Evolutionary conservation across 2,113 vertebrate species (phyloP).

Genomic region (Tympanuchus pallidicinctus): DNA sequence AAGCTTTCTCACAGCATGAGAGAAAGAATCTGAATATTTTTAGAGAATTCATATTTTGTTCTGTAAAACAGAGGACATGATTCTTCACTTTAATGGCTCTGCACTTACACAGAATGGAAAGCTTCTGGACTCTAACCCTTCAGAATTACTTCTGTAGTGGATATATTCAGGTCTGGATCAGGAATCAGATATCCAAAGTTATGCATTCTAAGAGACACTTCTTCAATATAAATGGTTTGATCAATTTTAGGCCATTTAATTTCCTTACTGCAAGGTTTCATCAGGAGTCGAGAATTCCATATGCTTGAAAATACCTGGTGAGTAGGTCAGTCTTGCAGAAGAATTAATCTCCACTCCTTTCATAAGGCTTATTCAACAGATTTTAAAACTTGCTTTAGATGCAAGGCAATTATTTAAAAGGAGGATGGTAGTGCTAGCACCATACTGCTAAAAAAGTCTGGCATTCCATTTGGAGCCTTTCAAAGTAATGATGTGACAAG

Average conservation of each 20-base stretch:
- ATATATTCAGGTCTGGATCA: background rate
- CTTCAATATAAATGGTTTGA: background rate
- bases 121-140: background rate
- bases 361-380: background rate
- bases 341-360: background rate
- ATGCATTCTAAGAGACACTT: background rate
- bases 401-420: background rate
- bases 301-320: background rate
- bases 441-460: background rate
- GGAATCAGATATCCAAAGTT: background rate
- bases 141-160: background rate
- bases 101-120: background rate
- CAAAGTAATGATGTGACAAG: background rate
- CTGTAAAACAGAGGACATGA: background rate
- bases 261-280: background rate
- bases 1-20: background rate
- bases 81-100: background rate
- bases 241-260: background rate
- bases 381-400: background rate
- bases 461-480: background rate
- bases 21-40: background rate
- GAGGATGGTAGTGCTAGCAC: background rate
- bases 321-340: background rate
- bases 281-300: background rate
- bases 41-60: background rate